Base-by-base conservation (phyloP, 2,888 invertebrate genomes). In the Sinotaia quadrata region DNA sequence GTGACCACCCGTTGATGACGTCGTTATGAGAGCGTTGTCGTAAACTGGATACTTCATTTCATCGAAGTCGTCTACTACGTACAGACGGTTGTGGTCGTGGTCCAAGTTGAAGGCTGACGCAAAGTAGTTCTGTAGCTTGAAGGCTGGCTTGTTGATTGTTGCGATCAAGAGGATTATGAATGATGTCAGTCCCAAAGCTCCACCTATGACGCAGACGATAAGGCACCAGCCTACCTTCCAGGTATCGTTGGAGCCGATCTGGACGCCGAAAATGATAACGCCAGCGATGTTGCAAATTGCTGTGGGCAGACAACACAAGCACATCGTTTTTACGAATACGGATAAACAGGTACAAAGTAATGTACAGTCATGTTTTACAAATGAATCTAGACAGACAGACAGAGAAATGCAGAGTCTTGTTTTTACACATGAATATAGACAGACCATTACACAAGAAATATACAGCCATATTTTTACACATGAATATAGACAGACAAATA, bases 111-210 rank as follows among this genome's bases (percentile, higher is more conserved):
- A 77, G 4, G 75, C 78, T 4, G 78, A 73, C 1, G 75, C 67
- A 27, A 73, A 74, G 47, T 74, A 74, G 12, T 57, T 52, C 34
- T 78, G 74, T 15, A 70, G 72, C 7, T 71, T 51, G 56, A 74
- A 75, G n/a, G 71, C 68, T 7, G 82, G 82, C 59, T 75, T 78
- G 57, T 78, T 75, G 47, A 76, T 66, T 31, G 75, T 70, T 21
- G 81, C 75, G 24, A 81, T 76, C 47, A 80, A 65, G 24, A 84
- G 71, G 49, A 83, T 74, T 24, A 83, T 72, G 73, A 80, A 80
- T 1, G 77, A 77, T 27, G 81, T 73, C 47, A 83, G 74, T 29
- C 77, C 74, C 47, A 75, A 59, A 1, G 70, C 79, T 33, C 78
- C 79, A 21, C 79, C 83, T 33, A 82, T 76, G 44, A 81, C 74